Evolutionary conservation across 2,797 vertebrate genomes (phyloP).

Genomic region (Orientallactaga sibirica): DNA sequence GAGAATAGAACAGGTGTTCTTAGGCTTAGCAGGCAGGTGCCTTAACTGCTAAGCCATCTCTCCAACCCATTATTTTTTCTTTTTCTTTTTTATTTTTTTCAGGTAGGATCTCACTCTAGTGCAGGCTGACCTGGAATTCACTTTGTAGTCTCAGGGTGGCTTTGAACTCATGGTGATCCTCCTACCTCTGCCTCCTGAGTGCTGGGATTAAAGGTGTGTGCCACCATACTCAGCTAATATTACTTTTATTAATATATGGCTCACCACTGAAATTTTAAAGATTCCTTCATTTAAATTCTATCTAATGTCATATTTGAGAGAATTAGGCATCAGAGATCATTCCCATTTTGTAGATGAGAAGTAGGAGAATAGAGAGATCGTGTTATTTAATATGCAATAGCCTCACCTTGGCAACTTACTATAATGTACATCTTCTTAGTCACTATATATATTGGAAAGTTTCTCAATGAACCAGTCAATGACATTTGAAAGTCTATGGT

Average conservation of each 20-base stretch:
- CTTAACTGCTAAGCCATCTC: no score
- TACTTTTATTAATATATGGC: background rate
- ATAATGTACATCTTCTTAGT: background rate
- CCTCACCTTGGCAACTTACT: background rate
- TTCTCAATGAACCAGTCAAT: conserved; percentile 36
- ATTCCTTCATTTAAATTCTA: background rate
- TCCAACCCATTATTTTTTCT: no score
- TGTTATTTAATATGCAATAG: background rate
- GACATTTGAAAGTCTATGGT: background rate
- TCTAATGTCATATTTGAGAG: background rate
- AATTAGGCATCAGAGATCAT: background rate
- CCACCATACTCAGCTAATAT: no score
- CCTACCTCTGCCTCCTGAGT: no score
- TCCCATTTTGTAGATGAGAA: conserved; percentile 17
- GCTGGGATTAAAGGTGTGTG: no score
- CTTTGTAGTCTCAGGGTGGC: no score
- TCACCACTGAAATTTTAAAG: background rate
- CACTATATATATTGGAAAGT: background rate
- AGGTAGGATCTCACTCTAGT: no score
- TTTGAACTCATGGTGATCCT: no score
- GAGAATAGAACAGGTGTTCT: no score
- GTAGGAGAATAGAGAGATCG: background rate
- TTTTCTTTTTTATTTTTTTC: no score
- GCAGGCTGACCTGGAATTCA: no score
- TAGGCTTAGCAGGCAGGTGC: no score